Base-by-base conservation (phyloP, 2,797 vertebrate genomes). In the Argyrosomus regius region DNA sequence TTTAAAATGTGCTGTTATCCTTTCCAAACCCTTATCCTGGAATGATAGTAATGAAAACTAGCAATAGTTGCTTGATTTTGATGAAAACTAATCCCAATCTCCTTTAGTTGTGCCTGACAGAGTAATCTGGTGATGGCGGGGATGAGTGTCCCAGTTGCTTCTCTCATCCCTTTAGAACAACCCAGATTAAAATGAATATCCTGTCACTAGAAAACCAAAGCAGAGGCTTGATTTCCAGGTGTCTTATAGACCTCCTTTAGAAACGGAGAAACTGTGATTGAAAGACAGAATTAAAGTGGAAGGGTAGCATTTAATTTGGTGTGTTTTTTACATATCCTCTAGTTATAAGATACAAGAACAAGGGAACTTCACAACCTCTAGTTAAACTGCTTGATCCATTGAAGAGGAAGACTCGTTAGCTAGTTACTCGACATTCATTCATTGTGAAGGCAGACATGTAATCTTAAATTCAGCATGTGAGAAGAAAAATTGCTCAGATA, bases 1-100 rank as follows among this genome's bases (percentile, higher is more conserved):
- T 50, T 70, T 43, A 31, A 49, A 50, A 49, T 13, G 0, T 5
- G 9, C 39, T 4, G 3, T 56, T 18, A 13, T 54, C 35, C 35
- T 48, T 24, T 67, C 17, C 41, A 59, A 75, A 54, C 20, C 11
- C 53, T 68, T 46, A 58, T 82, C 72, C 63, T 17, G 3, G 22
- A 66, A 17, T 50, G 60, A 85, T 86, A 78, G 67, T 66, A 71
- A 74, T 53, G 69, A 84, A 53, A 53, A 26, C 62, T 35, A 49
- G 48, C 54, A 52, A 52, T 53, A 39, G 49, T 72, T n/a, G 76
- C 65, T 72, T 66, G 75, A 80, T 76, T 72, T 48, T 84, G 74
- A 82, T 84, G 80, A 77, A 66, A 77, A 66, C 41, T 82, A 85
- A 92, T 87, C 84, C 83, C 69, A 22, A 43, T 75, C 71, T 85